phyloP scores from a whole-genome alignment of 2,888 invertebrate genomes.

The Synergus gifuensis region DNA sequence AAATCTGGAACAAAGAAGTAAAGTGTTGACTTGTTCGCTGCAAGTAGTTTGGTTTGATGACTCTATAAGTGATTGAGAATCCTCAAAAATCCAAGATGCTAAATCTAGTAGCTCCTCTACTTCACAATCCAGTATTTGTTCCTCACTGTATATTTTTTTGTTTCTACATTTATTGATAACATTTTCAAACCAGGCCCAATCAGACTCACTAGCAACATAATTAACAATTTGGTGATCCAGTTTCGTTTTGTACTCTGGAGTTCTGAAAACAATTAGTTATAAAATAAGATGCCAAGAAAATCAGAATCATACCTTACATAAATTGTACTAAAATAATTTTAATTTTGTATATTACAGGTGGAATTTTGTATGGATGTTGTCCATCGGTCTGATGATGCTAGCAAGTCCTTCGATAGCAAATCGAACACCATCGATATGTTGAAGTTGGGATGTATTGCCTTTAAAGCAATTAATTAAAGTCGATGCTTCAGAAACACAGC shows the following conservation, averaged over 20 bases:
- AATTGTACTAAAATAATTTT: neutral
- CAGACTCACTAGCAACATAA: neutral
- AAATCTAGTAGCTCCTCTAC: neutral
- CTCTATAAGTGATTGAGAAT: neutral
- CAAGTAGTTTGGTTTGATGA: slow-evolving; percentile 16
- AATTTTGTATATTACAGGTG: neutral
- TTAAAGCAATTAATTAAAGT: slow-evolving; percentile 46
- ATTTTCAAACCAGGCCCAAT: slow-evolving; percentile 28
- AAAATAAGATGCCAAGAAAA: neutral
- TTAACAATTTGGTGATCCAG: slow-evolving; percentile 10
- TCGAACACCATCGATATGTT: slow-evolving; percentile 18
- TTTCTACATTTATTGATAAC: slow-evolving; percentile 2
- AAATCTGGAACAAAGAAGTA: slow-evolving; percentile 30
- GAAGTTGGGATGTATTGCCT: neutral
- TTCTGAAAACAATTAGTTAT: neutral
- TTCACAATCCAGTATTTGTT: slow-evolving; percentile 26
- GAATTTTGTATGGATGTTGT: neutral
- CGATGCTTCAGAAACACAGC: slow-evolving; percentile 46
- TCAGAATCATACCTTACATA: neutral
- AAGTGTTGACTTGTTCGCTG: slow-evolving; percentile 12
- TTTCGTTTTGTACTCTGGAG: slow-evolving; percentile 5
- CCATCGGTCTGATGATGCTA: slow-evolving; percentile 25
- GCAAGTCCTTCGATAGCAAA: slow-evolving; percentile 29
- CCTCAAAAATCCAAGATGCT: neutral
- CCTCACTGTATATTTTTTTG: neutral